Evolutionary conservation across 2,113 vertebrate genomes (phyloP).

Genomic region (Todiramphus saurophagus): DNA sequence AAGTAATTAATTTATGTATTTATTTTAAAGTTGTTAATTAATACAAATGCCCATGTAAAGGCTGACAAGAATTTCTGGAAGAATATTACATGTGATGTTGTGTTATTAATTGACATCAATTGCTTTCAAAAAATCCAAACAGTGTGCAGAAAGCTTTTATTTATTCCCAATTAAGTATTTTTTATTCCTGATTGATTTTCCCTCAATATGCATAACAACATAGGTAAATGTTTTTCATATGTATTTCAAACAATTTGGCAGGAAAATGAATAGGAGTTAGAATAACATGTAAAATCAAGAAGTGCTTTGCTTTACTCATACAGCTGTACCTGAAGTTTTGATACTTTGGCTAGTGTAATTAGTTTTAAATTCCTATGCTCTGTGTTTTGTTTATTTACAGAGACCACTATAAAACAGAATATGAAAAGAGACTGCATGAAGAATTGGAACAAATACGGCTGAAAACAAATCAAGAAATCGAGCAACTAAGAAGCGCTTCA

Average conservation of each 20-base stretch:
- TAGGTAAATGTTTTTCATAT: not conserved
- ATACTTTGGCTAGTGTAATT: not conserved
- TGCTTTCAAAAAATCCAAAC: not conserved
- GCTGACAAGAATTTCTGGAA: not conserved
- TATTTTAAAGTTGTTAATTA: not conserved
- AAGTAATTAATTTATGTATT: not conserved
- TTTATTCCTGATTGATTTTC: not conserved
- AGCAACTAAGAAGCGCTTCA: constrained; percentile 87
- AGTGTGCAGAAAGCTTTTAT: not conserved
- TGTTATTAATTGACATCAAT: not conserved
- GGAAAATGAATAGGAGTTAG: not conserved
- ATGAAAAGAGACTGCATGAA: constrained; percentile 87
- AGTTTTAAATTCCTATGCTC: not conserved
- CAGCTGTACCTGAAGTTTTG: not conserved
- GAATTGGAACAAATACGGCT: constrained; percentile 91
- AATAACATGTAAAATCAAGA: not conserved
- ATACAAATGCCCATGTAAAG: not conserved
- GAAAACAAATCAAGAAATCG: constrained; percentile 93
- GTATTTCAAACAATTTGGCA: not conserved
- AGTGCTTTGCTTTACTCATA: not conserved
- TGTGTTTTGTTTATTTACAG: constrained; percentile 67
- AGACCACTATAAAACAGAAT: constrained; percentile 93
- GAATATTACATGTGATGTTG: not conserved
- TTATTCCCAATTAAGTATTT: not conserved
- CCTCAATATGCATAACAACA: not conserved